These are phyloP conservation scores for Drosophila bunnanda DNA, from an alignment of 2,888 invertebrate genomes.

Conservation along the genomic window DNA sequence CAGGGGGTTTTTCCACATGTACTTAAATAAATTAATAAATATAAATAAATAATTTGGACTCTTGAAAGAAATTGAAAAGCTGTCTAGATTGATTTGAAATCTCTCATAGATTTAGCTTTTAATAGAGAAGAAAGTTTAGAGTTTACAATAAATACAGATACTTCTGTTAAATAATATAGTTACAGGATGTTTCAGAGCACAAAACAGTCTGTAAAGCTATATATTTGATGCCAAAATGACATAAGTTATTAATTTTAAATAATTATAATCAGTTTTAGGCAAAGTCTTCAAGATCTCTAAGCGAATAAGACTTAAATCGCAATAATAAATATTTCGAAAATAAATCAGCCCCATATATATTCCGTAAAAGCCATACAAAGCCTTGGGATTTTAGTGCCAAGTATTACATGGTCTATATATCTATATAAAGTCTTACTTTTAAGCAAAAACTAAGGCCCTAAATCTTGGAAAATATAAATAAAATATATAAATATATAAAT, in stretches of 20 bases:
- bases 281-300: neutral
- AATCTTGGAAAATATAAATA: neutral
- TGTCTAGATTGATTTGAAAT: neutral
- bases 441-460: neutral
- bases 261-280: neutral
- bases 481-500: too few relatives aligned
- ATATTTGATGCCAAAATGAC: too few relatives aligned
- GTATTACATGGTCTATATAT: neutral
- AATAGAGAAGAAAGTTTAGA: neutral
- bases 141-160: too few relatives aligned
- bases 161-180: too few relatives aligned
- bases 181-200: too few relatives aligned
- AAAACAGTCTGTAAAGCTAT: neutral
- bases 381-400: too few relatives aligned
- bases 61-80: neutral
- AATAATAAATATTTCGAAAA: neutral
- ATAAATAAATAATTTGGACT: neutral
- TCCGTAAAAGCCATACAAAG: neutral
- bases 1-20: constrained; percentile 28
- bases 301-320: neutral
- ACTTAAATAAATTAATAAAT: neutral
- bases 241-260: too few relatives aligned
- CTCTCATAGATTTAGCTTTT: too few relatives aligned
- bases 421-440: neutral
- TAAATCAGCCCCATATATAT: neutral